phyloP scores from a whole-genome alignment of 2,888 invertebrate species.

The Hesperia comma region DNA sequence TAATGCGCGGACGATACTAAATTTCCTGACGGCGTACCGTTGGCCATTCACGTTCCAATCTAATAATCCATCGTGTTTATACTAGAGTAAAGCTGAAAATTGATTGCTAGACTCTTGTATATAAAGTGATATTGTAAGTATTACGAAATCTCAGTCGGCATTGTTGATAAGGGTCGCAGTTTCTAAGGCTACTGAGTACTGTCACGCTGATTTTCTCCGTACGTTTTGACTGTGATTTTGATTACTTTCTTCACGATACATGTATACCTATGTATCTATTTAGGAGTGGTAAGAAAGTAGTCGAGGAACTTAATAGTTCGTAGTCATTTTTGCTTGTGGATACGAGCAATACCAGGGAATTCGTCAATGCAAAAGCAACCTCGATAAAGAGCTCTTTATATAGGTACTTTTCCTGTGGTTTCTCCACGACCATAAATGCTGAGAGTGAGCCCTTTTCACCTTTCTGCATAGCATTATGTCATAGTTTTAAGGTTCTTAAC shows the following conservation, averaged over 20 bases:
- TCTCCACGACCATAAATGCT: no score
- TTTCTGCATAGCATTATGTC: no score
- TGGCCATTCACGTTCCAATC: slow-evolving; percentile 44
- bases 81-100: slow-evolving; percentile 46
- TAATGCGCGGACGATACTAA: slow-evolving; percentile 69
- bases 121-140: slow-evolving; percentile 64
- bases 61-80: slow-evolving; percentile 40
- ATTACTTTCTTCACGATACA: slow-evolving; percentile 8
- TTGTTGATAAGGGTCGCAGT: slow-evolving; percentile 78
- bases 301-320: no score
- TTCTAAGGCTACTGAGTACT: slow-evolving; percentile 71
- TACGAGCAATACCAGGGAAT: no score
- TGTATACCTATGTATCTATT: no score
- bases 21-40: slow-evolving; percentile 53
- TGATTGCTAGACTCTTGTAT: slow-evolving; percentile 39
- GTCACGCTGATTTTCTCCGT: slow-evolving; percentile 67
- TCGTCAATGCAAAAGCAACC: no score
- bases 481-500: no score
- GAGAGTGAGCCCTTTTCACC: no score
- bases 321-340: no score
- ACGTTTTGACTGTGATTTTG: slow-evolving; percentile 50
- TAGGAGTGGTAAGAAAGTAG: no score
- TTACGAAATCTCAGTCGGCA: slow-evolving; percentile 67
- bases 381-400: no score
- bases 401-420: no score